These are phyloP conservation scores for Noctua comes DNA, from an alignment of 2,888 invertebrate species.

Conservation along the genomic window DNA sequence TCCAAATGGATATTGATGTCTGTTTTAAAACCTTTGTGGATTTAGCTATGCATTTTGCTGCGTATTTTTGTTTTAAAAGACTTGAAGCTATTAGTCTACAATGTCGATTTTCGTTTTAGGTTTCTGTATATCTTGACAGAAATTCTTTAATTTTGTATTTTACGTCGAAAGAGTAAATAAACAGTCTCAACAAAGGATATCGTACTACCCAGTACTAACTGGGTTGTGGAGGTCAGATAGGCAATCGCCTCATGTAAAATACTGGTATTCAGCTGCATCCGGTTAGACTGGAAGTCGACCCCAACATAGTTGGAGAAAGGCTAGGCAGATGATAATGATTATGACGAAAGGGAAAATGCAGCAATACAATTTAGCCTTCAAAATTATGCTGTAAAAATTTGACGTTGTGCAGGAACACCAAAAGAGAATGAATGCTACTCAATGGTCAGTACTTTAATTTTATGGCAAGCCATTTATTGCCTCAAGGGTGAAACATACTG, in stretches of 20 bases:
- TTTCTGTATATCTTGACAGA: not conserved
- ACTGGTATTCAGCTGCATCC: too few species aligned
- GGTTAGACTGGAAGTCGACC: too few species aligned
- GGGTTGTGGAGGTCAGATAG: too few species aligned
- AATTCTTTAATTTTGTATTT: not conserved
- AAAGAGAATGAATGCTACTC: not conserved
- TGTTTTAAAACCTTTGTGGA: conserved; percentile 25
- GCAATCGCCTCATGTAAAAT: too few species aligned
- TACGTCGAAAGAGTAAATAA: too few species aligned
- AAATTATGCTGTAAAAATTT: not conserved
- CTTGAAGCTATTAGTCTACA: not conserved
- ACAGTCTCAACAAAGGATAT: too few species aligned
- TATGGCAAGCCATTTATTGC: not conserved
- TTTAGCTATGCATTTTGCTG: not conserved
- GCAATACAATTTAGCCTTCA: not conserved
- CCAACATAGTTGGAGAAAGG: too few species aligned
- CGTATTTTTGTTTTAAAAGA: not conserved
- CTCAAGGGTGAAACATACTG: conserved; percentile 8
- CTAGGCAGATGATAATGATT: too few species aligned
- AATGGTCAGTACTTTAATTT: not conserved
- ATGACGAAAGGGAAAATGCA: not conserved
- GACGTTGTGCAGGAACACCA: not conserved
- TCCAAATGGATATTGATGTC: conserved; percentile 56
- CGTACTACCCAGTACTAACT: too few species aligned
- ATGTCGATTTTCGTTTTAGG: not conserved